phyloP scores from a whole-genome alignment of 2,888 invertebrate genomes.

The Hymenopus coronatus region DNA sequence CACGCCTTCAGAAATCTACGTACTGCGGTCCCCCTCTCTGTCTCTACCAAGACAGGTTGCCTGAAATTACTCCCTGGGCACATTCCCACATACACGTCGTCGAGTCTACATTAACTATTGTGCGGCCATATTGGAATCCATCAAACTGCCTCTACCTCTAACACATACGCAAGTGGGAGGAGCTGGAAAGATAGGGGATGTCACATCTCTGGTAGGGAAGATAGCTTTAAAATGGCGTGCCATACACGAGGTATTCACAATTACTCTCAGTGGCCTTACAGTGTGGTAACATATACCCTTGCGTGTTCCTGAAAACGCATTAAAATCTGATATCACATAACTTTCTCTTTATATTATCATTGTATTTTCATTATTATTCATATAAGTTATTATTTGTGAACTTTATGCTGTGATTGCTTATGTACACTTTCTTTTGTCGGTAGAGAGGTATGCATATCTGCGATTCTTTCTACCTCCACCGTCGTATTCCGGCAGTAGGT shows the following conservation, averaged over 20 bases:
- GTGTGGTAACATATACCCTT: no score
- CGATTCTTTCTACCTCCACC: no score
- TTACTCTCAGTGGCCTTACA: no score
- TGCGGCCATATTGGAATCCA: slow-evolving; percentile 20
- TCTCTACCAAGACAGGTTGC: neutral
- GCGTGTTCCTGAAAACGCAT: no score
- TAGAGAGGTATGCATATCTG: no score
- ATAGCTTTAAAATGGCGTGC: neutral
- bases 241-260: neutral
- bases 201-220: neutral
- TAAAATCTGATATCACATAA: no score
- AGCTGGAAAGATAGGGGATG: neutral
- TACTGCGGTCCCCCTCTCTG: neutral
- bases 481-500: no score
- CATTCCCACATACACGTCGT: neutral
- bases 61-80: neutral
- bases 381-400: no score
- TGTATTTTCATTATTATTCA: no score
- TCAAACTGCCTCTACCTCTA: neutral
- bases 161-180: neutral
- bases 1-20: neutral
- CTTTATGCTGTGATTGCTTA: no score
- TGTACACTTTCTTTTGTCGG: no score
- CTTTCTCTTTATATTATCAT: no score
- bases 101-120: slow-evolving; percentile 9